Evolutionary conservation across 2,888 invertebrate species (phyloP), one percentile per base, ranked within the genome.

Genomic region (Pammene fasciana): DNA sequence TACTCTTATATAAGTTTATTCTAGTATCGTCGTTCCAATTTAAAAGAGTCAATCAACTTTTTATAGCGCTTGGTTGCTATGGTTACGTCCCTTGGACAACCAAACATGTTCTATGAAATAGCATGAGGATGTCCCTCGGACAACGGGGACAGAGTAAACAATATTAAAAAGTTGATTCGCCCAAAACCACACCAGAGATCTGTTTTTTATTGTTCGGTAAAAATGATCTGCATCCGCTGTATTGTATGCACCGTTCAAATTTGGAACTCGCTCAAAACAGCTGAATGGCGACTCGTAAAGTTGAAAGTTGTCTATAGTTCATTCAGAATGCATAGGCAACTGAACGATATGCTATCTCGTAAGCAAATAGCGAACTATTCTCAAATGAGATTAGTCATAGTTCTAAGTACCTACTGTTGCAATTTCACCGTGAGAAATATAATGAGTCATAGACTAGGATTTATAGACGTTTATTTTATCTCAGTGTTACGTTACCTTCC

Each of bases 131-230:
- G n/a, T n/a, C n/a, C n/a, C n/a, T n/a, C n/a, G n/a, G n/a, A n/a
- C n/a, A n/a, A n/a, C n/a, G n/a, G n/a, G n/a, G n/a, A n/a, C n/a
- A n/a, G n/a, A n/a, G n/a, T n/a, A n/a, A n/a, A n/a, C n/a, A n/a
- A n/a, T n/a, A n/a, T n/a, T n/a, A n/a, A n/a, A n/a, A n/a, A n/a
- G n/a, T n/a, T n/a, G n/a, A n/a, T n/a, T n/a, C n/a, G n/a, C n/a
- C n/a, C n/a, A n/a, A n/a, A n/a, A n/a, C n/a, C 80, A 82, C 84
- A 86, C 83, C 81, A 84, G 78, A 82, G 86, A 85, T 85, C 85
- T 79, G 82, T 86, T 87, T 86, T n/a, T 86, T 88, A 85, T 86
- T 86, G 79, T 85, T 74, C 76, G 70, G 70, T 72, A 26, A 71
- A 74, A 81, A 80, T 64, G 64, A 80, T 78, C 73, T 78, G 79